Conservation (phyloP, 2,888 invertebrate species). For the Himalopsyche tibetana region DNA sequence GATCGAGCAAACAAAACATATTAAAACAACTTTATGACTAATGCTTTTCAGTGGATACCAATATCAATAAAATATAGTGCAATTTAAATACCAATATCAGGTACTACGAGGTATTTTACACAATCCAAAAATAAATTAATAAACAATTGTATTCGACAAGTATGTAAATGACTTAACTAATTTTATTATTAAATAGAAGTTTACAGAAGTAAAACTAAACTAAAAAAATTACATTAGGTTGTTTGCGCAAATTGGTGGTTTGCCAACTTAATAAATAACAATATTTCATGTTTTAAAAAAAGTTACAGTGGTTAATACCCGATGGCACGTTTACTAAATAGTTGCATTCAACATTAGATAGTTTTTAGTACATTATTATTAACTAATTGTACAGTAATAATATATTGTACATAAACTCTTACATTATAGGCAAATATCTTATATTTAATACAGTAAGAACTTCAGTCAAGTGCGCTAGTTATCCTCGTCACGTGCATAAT, state of each 20-base stretch:
- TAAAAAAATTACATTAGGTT: neutral
- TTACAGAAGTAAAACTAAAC: neutral
- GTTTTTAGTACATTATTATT: neutral
- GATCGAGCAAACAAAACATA: no score
- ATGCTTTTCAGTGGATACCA: neutral
- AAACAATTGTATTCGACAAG: neutral
- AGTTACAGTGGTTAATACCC: slow-evolving; percentile 3
- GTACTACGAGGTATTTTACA: neutral
- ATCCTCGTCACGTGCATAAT: slow-evolving; percentile 55
- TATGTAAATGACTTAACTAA: neutral
- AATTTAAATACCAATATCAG: slow-evolving; percentile 28
- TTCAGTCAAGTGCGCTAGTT: slow-evolving; percentile 48
- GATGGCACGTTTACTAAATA: slow-evolving; percentile 18
- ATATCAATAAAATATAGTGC: slow-evolving; percentile 20
- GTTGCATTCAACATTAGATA: neutral
- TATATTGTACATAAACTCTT: slow-evolving; percentile 27
- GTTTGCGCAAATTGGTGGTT: neutral
- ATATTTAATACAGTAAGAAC: slow-evolving; percentile 8
- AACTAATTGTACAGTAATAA: neutral
- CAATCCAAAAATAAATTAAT: neutral
- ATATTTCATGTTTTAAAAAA: neutral
- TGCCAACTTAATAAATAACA: neutral
- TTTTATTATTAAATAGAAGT: neutral
- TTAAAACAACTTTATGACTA: neutral
- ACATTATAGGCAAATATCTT: neutral